Evolutionary conservation across 2,113 vertebrate genomes (phyloP).

Genomic region (Capricornis sumatraensis): DNA sequence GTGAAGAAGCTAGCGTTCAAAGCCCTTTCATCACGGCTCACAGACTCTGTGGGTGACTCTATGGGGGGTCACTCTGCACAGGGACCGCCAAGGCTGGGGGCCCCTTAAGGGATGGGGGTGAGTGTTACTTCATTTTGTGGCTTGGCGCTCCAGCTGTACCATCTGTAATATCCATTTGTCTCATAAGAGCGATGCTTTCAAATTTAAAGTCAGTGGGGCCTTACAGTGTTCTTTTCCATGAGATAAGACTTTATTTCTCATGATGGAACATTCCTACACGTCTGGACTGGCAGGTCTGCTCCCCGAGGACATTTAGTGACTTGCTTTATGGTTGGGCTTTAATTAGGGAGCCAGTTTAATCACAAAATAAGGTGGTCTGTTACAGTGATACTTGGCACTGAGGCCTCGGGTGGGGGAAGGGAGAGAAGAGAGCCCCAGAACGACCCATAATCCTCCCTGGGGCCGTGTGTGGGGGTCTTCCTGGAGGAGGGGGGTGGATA

Average conservation of each 20-base stretch:
- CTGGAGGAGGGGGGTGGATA: neutral
- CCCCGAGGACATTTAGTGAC: accelerated
- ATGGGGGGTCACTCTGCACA: neutral
- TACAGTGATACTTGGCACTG: accelerated
- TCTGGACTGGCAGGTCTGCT: neutral
- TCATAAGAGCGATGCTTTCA: neutral
- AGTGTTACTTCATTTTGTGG: too few relatives aligned
- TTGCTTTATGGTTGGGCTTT: neutral
- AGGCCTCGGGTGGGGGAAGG: neutral
- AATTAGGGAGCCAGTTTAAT: neutral
- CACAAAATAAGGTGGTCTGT: neutral
- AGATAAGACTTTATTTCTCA: neutral
- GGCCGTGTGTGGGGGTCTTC: accelerated
- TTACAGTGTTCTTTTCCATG: neutral
- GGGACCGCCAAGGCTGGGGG: neutral
- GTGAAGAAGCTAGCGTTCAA: accelerated
- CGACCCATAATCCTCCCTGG: neutral
- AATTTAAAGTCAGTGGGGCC: neutral
- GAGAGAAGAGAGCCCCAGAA: neutral
- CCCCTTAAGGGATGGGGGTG: too few relatives aligned
- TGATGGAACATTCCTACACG: accelerated
- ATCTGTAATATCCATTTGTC: accelerated
- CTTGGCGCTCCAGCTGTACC: neutral
- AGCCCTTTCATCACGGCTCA: neutral
- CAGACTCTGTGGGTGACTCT: neutral